Percentiles rank a stretch among this genome's conserved stretches.
phyloP scores from a whole-genome alignment of 2,888 invertebrate species.

The Drosophila siamana region DNA sequence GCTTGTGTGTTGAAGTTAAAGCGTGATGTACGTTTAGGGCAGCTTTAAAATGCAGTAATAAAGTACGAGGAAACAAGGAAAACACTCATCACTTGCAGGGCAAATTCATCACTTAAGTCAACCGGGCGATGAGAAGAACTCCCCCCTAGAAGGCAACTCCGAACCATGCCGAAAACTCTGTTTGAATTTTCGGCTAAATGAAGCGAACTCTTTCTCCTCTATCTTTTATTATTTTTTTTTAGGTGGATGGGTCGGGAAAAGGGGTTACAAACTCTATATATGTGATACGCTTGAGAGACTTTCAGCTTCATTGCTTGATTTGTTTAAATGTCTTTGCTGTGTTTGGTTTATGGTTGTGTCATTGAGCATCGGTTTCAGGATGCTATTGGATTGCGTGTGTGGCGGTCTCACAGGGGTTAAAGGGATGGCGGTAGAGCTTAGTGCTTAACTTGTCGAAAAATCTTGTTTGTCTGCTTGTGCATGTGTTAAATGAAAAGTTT shows the following conservation, averaged over 20 bases:
- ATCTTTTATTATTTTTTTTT: slow-evolving; percentile 8
- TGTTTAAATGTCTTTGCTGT: slow-evolving; percentile 80
- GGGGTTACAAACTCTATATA: slow-evolving; percentile 26
- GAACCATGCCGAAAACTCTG: slow-evolving; percentile 23
- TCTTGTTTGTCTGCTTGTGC: slow-evolving; percentile 68
- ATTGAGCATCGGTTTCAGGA: slow-evolving; percentile 52
- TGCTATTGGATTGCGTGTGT: slow-evolving; percentile 4
- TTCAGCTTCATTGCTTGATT: slow-evolving; percentile 80
- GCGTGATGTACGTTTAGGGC: no score
- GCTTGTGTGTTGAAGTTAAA: no score
- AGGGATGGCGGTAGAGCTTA: slow-evolving; percentile 43
- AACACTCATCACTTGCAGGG: slow-evolving; percentile 29
- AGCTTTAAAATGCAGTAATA: slow-evolving; percentile 29
- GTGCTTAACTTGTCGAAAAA: slow-evolving; percentile 70
- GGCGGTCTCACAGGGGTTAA: slow-evolving; percentile 28
- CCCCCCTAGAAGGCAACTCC: slow-evolving; percentile 3
- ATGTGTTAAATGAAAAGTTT: slow-evolving; percentile 75
- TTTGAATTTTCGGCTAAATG: slow-evolving; percentile 70
- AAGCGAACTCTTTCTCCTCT: slow-evolving; percentile 55
- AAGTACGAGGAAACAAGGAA: slow-evolving; percentile 23
- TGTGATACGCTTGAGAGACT: slow-evolving; percentile 76
- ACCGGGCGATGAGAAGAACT: slow-evolving; percentile 30
- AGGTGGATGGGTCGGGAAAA: slow-evolving; percentile 4
- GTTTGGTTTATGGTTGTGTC: slow-evolving; percentile 78
- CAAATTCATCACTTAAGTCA: slow-evolving; percentile 69